These are phyloP conservation scores for Siniperca scherzeri DNA, from an alignment of 2,797 vertebrate genomes.

Conservation along the genomic window DNA sequence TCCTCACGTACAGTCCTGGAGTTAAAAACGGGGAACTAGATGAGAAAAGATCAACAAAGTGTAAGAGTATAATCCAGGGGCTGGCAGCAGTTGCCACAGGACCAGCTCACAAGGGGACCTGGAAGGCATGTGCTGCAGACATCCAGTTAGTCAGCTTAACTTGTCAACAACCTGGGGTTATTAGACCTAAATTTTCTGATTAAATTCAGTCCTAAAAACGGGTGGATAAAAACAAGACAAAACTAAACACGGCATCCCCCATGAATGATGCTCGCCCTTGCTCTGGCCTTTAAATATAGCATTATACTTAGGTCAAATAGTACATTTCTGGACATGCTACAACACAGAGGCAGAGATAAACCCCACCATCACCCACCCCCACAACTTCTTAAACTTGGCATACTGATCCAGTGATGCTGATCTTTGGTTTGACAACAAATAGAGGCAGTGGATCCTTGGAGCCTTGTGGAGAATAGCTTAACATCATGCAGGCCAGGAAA, in stretches of 20 bases:
- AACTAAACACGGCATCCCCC: not conserved
- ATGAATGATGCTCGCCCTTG: constrained; percentile 25
- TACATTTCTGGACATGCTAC: constrained; percentile 1
- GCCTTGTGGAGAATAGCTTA: not conserved
- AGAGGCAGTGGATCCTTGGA: constrained; percentile 3
- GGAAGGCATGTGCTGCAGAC: constrained; percentile 43
- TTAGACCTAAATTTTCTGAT: constrained; percentile 53
- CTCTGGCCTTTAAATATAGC: constrained; percentile 31
- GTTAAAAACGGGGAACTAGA: constrained; percentile 49
- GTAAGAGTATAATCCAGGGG: constrained; percentile 62
- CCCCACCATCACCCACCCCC: not conserved
- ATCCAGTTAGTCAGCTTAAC: constrained; percentile 63
- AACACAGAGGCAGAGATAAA: constrained; percentile 9
- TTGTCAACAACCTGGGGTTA: constrained; percentile 57
- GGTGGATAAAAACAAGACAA: constrained; percentile 34
- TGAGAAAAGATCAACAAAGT: constrained; percentile 54
- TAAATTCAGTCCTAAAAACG: constrained; percentile 19
- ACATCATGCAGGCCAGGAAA: constrained; percentile 15
- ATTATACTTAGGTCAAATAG: not conserved
- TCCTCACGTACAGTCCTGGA: constrained; percentile 28
- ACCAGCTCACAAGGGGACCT: constrained; percentile 35
- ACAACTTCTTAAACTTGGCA: not conserved
- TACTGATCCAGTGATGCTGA: constrained; percentile 38
- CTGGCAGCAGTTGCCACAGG: constrained; percentile 53
- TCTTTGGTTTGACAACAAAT: constrained; percentile 24